A percentile compares a stretch with the other conserved stretches of the same genome.
These are phyloP conservation scores for Pygoscelis antarcticus DNA, from an alignment of 2,113 vertebrate genomes.

Conservation along the genomic window DNA sequence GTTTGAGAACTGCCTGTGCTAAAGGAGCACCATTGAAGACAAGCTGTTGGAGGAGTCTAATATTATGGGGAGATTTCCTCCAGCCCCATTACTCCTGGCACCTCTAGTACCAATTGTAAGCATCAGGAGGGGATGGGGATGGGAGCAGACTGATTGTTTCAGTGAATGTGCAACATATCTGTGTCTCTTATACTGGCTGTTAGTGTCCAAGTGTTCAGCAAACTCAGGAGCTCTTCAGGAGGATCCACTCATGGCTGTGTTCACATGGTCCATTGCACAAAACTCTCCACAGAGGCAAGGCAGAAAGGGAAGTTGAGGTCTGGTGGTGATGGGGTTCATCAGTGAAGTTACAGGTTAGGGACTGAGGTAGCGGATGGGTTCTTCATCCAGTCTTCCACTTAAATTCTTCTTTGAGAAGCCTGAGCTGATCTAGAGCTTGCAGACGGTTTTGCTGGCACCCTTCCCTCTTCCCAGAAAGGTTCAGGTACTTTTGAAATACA, in stretches of 20 bases:
- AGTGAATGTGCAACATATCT: neutral
- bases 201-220: neutral
- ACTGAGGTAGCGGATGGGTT: neutral
- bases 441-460: neutral
- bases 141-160: neutral
- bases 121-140: neutral
- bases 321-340: neutral
- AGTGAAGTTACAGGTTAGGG: neutral
- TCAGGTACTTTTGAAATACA: neutral
- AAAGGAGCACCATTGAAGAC: neutral
- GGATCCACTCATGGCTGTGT: neutral
- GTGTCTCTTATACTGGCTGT: fast-evolving
- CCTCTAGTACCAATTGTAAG: neutral
- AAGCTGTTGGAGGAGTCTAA: neutral
- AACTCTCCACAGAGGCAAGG: neutral
- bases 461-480: neutral
- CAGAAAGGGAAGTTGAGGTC: neutral
- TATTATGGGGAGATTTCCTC: neutral
- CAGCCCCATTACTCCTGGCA: neutral
- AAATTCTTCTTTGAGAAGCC: neutral
- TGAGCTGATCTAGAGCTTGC: neutral
- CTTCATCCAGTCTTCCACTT: neutral
- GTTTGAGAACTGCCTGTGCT: neutral
- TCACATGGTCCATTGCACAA: neutral
- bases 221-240: neutral